Conservation (phyloP, 2,113 vertebrate species). For the Trinectes maculatus region DNA sequence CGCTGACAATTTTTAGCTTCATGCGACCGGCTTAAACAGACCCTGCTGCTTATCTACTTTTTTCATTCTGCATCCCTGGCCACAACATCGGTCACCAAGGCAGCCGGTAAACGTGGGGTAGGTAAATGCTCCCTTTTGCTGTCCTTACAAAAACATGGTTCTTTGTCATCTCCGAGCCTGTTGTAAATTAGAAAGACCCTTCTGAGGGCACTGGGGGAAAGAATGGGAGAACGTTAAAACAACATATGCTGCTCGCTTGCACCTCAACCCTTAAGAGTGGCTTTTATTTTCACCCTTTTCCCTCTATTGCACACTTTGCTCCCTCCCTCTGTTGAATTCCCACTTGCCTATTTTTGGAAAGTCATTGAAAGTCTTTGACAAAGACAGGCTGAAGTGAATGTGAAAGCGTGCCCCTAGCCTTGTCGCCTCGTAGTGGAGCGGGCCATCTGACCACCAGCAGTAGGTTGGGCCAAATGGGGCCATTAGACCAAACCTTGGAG, state of each 20-base stretch:
- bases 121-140: conserved; percentile 60
- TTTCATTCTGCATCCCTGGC: conserved; percentile 55
- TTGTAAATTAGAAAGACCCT: conserved; percentile 78
- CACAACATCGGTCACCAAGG: conserved; percentile 35
- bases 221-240: conserved; percentile 76
- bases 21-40: conserved; percentile 54
- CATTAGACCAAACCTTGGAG: conserved; percentile 71
- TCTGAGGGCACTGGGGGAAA: conserved; percentile 61
- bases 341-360: conserved; percentile 73
- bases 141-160: conserved; percentile 51
- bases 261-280: conserved; percentile 71
- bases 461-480: conserved; percentile 71
- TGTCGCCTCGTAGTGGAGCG: conserved; percentile 54
- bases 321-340: conserved; percentile 65
- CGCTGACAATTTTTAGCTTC: conserved; percentile 52
- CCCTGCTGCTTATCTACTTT: conserved; percentile 64
- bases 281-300: conserved; percentile 73
- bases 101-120: conserved; percentile 43
- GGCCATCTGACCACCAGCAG: conserved; percentile 76
- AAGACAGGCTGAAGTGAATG: conserved; percentile 79
- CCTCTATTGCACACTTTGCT: conserved; percentile 41
- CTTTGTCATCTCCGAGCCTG: conserved; percentile 65
- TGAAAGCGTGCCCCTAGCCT: conserved; percentile 73
- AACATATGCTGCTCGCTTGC: conserved; percentile 77
- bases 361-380: conserved; percentile 82